Base-by-base conservation (phyloP, 2,113 vertebrate genomes). In the Hymenochirus boettgeri region DNA sequence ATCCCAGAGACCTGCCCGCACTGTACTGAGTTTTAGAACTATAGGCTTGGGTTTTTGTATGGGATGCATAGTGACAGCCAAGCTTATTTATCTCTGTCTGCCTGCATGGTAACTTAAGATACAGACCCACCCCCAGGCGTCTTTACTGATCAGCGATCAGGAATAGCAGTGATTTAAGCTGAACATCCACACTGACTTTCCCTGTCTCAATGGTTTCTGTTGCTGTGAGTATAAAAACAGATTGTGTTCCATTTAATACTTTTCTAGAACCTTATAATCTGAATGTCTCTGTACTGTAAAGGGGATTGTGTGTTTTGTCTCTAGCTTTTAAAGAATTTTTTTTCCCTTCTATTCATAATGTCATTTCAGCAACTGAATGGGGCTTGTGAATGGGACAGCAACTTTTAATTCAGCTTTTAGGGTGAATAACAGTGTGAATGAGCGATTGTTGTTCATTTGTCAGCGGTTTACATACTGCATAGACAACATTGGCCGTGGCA, bases 1-100 rank as follows among this genome's bases (percentile, higher is more conserved):
- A 11, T n/a, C 3, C 25, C 31, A 18, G 25, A 21, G 63, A 27
- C 26, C 22, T 39, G 45, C 10, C 33, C 48, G 63, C 2, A 35
- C 63, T 35, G 55, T 22, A 46, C 46, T 9, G 35, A 18, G 27
- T 42, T 25, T 57, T 22, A 25, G 22, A 46, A 13, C 7, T 24
- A 21, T 23, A 19, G 8, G 22, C 2, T 57, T 57, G 55, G 29
- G 46, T 67, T 59, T 59, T 19, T 37, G 63, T 35, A 56, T 21
- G 33, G 45, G 46, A 56, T 52, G 64, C 52, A 42, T 46, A 46
- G 21, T 52, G 56, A 59, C 64, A 27, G 10, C 21, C 33, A 7
- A 51, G 46, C 56, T 48, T 57, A 67, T 56, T 56, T 56, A 60
- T 48, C 37, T 45, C 24, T 53, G 22, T 7, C 57, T 59, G 46